Conservation (phyloP, 2,797 vertebrate species). For the Merluccius polli region DNA sequence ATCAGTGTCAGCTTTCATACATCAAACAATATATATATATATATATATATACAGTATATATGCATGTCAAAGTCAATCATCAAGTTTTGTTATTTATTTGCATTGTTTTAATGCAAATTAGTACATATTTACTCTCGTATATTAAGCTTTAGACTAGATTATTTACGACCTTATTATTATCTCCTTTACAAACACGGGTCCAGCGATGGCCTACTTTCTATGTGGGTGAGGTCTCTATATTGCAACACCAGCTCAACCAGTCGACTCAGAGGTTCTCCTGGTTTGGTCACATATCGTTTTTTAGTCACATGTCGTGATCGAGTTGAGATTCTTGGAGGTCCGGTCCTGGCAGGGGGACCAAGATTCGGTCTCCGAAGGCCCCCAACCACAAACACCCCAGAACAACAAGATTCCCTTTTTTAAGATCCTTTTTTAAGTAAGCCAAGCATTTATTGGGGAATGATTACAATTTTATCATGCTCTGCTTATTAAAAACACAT, state of each 20-base stretch:
- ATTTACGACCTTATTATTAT: background rate
- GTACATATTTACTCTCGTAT: background rate
- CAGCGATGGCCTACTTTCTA: background rate
- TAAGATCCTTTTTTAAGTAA: background rate
- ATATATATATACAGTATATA: background rate
- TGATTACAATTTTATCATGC: constrained; percentile 3
- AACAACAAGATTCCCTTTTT: constrained; percentile 13
- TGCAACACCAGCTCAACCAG: background rate
- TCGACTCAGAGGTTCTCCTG: background rate
- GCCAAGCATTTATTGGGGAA: background rate
- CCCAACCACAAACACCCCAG: constrained; percentile 32
- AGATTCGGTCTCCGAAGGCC: background rate
- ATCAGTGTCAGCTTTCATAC: too few relatives aligned
- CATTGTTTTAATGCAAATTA: too few relatives aligned
- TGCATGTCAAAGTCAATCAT: background rate
- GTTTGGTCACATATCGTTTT: background rate
- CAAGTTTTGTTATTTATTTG: too few relatives aligned
- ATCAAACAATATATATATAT: constrained; percentile 19
- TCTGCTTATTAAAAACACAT: constrained; percentile 18
- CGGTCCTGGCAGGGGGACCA: too few relatives aligned
- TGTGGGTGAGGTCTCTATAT: background rate
- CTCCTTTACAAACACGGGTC: background rate
- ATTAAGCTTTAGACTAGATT: background rate
- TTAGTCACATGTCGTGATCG: background rate
- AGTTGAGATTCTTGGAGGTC: background rate